These are phyloP conservation scores for Micrasema minimum DNA, from an alignment of 1,140 invertebrate genomes.

Conservation along the genomic window DNA sequence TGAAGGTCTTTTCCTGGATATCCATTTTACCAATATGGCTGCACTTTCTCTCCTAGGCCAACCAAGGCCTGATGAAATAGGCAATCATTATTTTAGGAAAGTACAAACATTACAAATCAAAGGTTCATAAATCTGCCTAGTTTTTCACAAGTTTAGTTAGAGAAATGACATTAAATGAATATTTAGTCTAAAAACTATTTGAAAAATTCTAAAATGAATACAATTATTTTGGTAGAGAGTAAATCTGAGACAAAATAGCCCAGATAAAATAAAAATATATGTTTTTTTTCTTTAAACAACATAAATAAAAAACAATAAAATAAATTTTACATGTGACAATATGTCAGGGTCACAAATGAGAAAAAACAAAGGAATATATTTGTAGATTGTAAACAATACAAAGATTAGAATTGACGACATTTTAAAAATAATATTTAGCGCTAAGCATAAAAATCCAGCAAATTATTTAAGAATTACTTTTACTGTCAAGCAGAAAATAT, in stretches of 20 bases:
- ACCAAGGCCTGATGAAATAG: conserved; percentile 53
- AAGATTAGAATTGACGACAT: no score
- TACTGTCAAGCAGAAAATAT: no score
- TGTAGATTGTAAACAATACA: no score
- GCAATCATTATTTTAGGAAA: conserved; percentile 43
- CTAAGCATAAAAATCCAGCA: no score
- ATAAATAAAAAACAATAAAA: no score
- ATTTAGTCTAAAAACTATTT: conserved; percentile 25
- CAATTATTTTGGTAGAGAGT: conserved; percentile 9
- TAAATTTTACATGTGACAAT: no score
- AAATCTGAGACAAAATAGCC: neutral
- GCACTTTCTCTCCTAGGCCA: conserved; percentile 52
- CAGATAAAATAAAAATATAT: neutral
- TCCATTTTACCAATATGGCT: conserved; percentile 48
- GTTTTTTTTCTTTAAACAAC: no score
- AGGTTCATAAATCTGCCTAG: conserved; percentile 22
- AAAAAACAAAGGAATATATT: no score
- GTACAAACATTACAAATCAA: conserved; percentile 29
- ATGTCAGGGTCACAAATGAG: no score
- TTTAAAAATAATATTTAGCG: no score
- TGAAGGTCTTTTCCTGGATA: conserved; percentile 45
- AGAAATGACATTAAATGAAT: no score
- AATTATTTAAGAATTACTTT: no score
- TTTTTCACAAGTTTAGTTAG: conserved; percentile 1
- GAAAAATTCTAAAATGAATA: conserved; percentile 1